Conservation (phyloP, 2,888 invertebrate genomes). For the Eustalomyia histrio region DNA sequence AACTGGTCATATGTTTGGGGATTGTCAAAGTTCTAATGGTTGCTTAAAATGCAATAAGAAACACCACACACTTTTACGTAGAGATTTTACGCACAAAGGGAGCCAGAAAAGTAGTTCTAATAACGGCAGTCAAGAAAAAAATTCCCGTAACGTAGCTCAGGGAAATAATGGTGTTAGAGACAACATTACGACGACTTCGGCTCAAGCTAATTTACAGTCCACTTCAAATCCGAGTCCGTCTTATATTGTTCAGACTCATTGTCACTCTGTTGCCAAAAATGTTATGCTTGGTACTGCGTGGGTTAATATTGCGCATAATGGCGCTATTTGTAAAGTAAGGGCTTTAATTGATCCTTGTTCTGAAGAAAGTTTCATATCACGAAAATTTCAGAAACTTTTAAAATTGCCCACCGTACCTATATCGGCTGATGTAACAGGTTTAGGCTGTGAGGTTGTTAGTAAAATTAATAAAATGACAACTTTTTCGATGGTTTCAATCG, state of each 20-base stretch:
- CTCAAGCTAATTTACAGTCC: not conserved
- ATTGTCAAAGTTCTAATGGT: not conserved
- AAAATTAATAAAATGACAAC: not conserved
- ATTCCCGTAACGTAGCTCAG: not conserved
- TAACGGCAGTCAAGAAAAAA: not conserved
- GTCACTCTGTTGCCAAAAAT: not conserved
- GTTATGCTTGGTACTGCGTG: constrained; percentile 5
- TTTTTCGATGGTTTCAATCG: not conserved
- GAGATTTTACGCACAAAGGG: not conserved
- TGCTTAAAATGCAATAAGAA: constrained; percentile 3
- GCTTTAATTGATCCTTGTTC: constrained; percentile 7
- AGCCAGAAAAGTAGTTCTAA: no score
- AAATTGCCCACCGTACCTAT: not conserved
- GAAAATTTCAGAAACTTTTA: not conserved
- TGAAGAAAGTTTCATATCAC: not conserved
- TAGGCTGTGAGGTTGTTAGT: not conserved
- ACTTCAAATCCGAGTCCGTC: not conserved
- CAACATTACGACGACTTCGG: not conserved
- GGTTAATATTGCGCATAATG: not conserved
- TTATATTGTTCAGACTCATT: not conserved
- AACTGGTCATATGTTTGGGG: not conserved
- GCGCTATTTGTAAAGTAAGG: not conserved
- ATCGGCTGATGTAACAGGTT: not conserved
- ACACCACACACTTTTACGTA: constrained; percentile 11
- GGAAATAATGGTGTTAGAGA: no score